Conservation (phyloP, 2,888 invertebrate genomes). For the Patella pellucida region DNA sequence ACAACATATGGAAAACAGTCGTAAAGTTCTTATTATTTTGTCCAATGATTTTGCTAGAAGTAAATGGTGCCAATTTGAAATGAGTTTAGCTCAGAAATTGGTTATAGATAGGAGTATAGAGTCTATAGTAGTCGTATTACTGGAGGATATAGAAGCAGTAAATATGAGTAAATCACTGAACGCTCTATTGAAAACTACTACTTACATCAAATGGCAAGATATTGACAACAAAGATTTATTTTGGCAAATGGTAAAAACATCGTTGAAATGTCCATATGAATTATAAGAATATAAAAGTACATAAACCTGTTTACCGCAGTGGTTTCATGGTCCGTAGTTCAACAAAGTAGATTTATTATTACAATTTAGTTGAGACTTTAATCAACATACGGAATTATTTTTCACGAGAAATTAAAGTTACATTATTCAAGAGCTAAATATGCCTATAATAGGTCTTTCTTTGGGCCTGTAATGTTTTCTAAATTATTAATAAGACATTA, state of each 20-base stretch:
- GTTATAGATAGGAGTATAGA: conserved; percentile 73
- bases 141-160: conserved; percentile 78
- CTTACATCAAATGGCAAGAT: conserved; percentile 78
- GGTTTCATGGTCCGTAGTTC: no score
- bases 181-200: conserved; percentile 80
- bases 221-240: no score
- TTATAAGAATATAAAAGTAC: neutral
- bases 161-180: conserved; percentile 78
- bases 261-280: neutral
- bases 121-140: conserved; percentile 77
- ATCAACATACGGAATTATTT: no score
- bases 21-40: conserved; percentile 78
- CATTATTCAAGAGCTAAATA: no score
- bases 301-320: no score
- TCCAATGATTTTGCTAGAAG: conserved; percentile 78
- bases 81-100: conserved; percentile 79
- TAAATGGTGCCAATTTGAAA: conserved; percentile 83
- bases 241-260: no score
- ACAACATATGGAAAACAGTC: conserved; percentile 79
- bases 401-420: no score
- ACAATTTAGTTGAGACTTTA: no score
- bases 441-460: no score
- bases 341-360: no score
- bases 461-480: no score
- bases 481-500: no score